Conservation (phyloP, 2,888 invertebrate species). For the Lucinisca nassula region DNA sequence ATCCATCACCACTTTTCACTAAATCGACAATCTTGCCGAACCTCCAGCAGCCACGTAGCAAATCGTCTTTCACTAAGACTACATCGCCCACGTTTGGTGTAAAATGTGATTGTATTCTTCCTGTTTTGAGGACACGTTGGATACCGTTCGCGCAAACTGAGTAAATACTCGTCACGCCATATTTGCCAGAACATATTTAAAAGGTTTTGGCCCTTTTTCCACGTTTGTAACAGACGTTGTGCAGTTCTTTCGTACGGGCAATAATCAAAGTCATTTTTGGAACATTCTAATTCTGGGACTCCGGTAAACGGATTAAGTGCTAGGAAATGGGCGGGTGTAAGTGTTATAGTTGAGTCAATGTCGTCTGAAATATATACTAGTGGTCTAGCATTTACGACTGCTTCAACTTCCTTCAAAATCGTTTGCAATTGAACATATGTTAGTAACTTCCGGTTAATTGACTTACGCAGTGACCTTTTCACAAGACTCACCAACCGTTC, state of each 20-base stretch:
- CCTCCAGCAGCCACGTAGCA: slow-evolving; percentile 34
- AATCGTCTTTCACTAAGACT: slow-evolving; percentile 30
- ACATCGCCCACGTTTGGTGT: slow-evolving; percentile 24
- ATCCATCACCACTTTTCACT: slow-evolving; percentile 10
- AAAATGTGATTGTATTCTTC: background rate
- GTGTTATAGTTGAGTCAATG: slow-evolving; percentile 21
- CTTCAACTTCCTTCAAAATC: slow-evolving; percentile 19
- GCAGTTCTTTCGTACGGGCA: background rate
- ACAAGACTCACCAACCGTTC: slow-evolving; percentile 17
- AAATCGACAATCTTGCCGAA: slow-evolving; percentile 7
- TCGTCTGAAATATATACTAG: slow-evolving; percentile 49
- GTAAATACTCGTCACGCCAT: slow-evolving; percentile 29
- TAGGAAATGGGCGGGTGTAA: slow-evolving; percentile 43
- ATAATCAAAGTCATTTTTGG: background rate
- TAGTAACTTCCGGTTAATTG: slow-evolving; percentile 9
- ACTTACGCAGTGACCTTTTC: slow-evolving; percentile 11
- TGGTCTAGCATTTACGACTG: slow-evolving; percentile 22
- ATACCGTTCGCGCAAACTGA: slow-evolving; percentile 19
- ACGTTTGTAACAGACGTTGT: slow-evolving; percentile 18
- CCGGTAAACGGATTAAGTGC: slow-evolving; percentile 33
- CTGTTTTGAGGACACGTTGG: slow-evolving; percentile 1
- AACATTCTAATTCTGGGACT: slow-evolving; percentile 29
- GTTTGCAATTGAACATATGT: slow-evolving; percentile 25
- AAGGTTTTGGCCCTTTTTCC: slow-evolving; percentile 37
- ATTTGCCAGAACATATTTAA: slow-evolving; percentile 25